A percentile compares a stretch with the other conserved stretches of the same genome.
Evolutionary conservation across 1,140 invertebrate species (phyloP).

Genomic region (Plectrocnemia conspersa): DNA sequence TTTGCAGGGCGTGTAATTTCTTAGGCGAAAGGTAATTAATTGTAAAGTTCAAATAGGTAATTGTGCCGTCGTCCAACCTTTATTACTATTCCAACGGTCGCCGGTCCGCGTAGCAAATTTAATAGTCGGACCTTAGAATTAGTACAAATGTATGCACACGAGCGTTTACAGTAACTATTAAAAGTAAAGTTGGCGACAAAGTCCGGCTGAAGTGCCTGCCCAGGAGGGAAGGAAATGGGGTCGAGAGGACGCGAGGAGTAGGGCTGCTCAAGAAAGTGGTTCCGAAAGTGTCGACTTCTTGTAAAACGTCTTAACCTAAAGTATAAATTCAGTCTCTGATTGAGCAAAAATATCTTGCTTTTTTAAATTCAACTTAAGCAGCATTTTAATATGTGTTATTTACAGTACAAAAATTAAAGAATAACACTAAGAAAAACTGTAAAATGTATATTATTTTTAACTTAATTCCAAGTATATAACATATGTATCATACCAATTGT

Average conservation of each 20-base stretch:
- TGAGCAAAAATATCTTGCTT: too few species aligned
- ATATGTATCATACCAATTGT: too few species aligned
- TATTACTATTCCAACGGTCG: conserved; percentile 31
- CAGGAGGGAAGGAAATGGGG: not conserved
- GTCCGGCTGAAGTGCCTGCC: conserved; percentile 24
- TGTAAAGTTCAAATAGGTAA: conserved; percentile 22
- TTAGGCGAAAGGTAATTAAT: conserved; percentile 17
- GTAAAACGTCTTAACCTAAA: too few species aligned
- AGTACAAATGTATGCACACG: conserved; percentile 34
- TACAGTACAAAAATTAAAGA: too few species aligned
- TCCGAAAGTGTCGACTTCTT: conserved; percentile 9
- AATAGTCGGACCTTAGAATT: conserved; percentile 34
- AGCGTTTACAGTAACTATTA: conserved; percentile 35
- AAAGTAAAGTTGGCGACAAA: conserved; percentile 35
- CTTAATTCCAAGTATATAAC: too few species aligned
- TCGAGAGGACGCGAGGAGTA: conserved; percentile 5
- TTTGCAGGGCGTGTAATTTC: not conserved
- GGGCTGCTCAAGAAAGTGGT: conserved; percentile 25
- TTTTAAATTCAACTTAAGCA: too few species aligned
- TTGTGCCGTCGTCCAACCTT: conserved; percentile 31
- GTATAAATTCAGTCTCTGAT: too few species aligned
- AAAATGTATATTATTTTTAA: too few species aligned
- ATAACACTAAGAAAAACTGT: too few species aligned
- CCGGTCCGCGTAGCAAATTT: conserved; percentile 27
- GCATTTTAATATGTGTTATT: too few species aligned